These are phyloP conservation scores for Macropodus opercularis DNA, from an alignment of 2,797 vertebrate genomes.

Conservation along the genomic window DNA sequence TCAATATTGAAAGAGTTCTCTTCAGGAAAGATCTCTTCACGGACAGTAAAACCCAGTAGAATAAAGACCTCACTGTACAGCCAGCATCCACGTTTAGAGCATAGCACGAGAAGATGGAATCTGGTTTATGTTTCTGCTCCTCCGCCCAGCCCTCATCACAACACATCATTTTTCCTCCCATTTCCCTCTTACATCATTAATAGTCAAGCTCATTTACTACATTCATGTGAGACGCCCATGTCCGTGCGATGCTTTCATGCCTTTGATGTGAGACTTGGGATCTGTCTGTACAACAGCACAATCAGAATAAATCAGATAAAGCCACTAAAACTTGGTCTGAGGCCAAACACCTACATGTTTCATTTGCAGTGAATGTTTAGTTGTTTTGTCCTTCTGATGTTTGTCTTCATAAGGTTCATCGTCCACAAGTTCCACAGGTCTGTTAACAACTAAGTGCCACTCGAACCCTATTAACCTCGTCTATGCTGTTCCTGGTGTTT, in stretches of 20 bases:
- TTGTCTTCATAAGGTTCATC: slow-evolving; percentile 1
- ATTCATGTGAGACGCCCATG: background rate
- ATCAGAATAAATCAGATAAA: background rate
- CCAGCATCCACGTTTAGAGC: background rate
- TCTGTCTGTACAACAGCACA: background rate
- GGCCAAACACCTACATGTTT: background rate
- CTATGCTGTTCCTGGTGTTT: slow-evolving; percentile 12
- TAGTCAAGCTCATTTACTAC: background rate
- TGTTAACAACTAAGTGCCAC: slow-evolving; percentile 37
- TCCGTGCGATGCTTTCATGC: background rate
- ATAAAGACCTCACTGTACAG: background rate
- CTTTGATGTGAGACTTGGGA: background rate
- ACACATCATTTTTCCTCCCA: background rate
- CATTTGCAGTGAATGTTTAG: background rate
- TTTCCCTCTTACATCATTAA: slow-evolving; percentile 3
- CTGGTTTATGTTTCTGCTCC: background rate
- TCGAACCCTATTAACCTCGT: slow-evolving; percentile 59
- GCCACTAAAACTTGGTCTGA: background rate
- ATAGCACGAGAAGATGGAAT: background rate
- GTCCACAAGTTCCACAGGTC: slow-evolving; percentile 27
- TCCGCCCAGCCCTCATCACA: background rate
- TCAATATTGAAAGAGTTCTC: background rate
- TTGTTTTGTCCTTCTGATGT: slow-evolving; percentile 4
- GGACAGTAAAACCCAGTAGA: background rate
- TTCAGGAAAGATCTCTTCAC: too few relatives aligned